Conservation (phyloP, 2,888 invertebrate genomes). For the Dichetophora obliterata region DNA sequence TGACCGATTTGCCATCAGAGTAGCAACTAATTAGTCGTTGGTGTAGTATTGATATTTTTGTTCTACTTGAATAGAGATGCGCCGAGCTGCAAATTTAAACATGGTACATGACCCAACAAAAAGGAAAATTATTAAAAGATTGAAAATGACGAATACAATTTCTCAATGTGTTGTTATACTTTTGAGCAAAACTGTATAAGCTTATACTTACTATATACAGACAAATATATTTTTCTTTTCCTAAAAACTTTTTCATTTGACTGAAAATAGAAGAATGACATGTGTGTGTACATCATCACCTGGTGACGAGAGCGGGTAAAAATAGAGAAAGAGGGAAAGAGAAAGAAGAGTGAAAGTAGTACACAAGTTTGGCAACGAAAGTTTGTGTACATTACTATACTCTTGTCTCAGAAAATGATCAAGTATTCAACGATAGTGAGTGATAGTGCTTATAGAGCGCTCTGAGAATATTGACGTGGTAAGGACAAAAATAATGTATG, state of each 20-base stretch:
- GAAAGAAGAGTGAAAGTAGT: background rate
- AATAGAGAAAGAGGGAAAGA: background rate
- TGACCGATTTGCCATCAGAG: constrained; percentile 17
- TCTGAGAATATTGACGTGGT: no score
- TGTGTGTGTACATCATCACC: constrained; percentile 55
- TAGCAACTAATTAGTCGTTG: background rate
- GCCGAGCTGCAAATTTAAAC: background rate
- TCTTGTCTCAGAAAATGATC: no score
- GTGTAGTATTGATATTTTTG: background rate
- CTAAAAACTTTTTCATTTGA: constrained; percentile 30
- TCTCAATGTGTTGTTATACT: background rate
- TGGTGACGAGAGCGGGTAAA: constrained; percentile 50
- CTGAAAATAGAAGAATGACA: constrained; percentile 59
- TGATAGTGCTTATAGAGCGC: no score
- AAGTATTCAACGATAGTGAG: no score
- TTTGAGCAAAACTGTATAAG: background rate
- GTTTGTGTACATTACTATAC: background rate
- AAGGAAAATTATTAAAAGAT: constrained; percentile 3
- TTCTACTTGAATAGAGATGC: background rate
- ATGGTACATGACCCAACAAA: background rate
- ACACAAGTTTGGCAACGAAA: background rate
- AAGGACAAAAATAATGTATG: no score
- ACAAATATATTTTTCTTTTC: constrained; percentile 3
- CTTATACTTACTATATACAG: constrained; percentile 5
- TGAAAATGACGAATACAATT: background rate